Conservation (phyloP, 2,888 invertebrate genomes). For the Drosophila lutescens region DNA sequence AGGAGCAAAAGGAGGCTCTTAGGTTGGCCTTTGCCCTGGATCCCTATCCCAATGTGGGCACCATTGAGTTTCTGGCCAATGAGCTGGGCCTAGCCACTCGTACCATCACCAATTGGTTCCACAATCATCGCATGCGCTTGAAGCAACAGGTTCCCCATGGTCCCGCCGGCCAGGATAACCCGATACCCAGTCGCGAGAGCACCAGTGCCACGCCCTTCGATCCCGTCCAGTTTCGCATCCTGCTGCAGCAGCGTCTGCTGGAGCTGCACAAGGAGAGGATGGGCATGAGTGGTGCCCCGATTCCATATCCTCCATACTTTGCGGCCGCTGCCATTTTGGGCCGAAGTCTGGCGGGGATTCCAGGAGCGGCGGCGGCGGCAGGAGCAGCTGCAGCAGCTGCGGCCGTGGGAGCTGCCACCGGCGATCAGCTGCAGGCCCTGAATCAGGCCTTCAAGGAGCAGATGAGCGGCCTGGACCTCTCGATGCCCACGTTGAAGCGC, state of each 20-base stretch:
- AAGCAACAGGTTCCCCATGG: conserved; percentile 95
- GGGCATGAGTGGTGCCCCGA: conserved; percentile 90
- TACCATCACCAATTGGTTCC: conserved; percentile 99
- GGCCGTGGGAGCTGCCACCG: conserved; percentile 87
- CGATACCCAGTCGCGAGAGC: conserved; percentile 89
- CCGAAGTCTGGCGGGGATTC: conserved; percentile 87
- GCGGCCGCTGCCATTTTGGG: conserved; percentile 88
- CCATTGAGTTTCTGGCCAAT: conserved; percentile 96
- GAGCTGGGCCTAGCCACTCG: conserved; percentile 96
- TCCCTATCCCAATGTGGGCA: conserved; percentile 98
- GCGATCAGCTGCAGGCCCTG: conserved; percentile 86
- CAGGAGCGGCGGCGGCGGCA: conserved; percentile 90
- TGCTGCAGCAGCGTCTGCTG: conserved; percentile 94
- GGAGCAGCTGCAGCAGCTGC: conserved; percentile 91
- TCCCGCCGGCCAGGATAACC: conserved; percentile 87
- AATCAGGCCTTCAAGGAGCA: conserved; percentile 90
- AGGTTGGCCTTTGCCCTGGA: conserved; percentile 97
- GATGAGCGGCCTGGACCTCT: conserved; percentile 93
- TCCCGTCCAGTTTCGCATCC: conserved; percentile 94
- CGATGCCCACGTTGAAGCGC: conserved; percentile 92
- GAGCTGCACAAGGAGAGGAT: conserved; percentile 94
- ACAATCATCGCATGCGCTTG: conserved; percentile 99
- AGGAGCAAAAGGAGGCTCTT: conserved; percentile 98
- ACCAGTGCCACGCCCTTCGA: conserved; percentile 92
- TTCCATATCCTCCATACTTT: conserved; percentile 92